Base-by-base conservation (phyloP, 2,888 invertebrate genomes). In the Resseliella maxima region DNA sequence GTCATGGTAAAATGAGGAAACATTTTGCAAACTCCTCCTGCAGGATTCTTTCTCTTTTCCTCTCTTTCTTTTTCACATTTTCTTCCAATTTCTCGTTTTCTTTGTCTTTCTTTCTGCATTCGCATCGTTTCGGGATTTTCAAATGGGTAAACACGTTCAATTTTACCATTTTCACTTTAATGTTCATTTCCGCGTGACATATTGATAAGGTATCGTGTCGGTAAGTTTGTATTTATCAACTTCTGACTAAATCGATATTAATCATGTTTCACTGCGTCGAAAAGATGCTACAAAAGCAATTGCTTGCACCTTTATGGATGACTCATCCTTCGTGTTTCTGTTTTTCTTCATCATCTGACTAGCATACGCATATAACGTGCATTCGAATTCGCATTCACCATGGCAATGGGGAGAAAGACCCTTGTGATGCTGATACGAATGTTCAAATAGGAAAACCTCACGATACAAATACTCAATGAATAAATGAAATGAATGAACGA, bases 231-330 rank as follows among this genome's bases (percentile, higher is more conserved):
- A 24, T 59, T 2, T 27, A n/a, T 59, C 24, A 72, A 72, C 72
- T 72, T n/a, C 27, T 72, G 35, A 12, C 35, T 31, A 15, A 72
- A 1, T 72, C 18, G 35, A 72, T 31, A 35, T 72, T 72, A 72
- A 72, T 72, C 35, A 35, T 35, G 35, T 72, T 72, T 72, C 35
- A 31, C 35, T 72, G 72, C 72, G 72, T 72, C 72, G n/a, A n/a
- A 72, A 72, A 72, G 35, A 72, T 72, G 72, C 31, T 72, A 72
- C 72, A 72, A 72, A 35, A 31, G 72, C 72, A 72, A 72, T 72
- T 31, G 72, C 72, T 72, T 72, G 35, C 72, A 72, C 72, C 72
- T 72, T 72, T 72, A 41, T 41, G 27, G 31, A 35, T 72, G 72
- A 72, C 31, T 72, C 27, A 72, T 72, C 72, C 72, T 35, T 72